Evolutionary conservation across 2,888 invertebrate genomes (phyloP).

Genomic region (Drosophila nigricruria): DNA sequence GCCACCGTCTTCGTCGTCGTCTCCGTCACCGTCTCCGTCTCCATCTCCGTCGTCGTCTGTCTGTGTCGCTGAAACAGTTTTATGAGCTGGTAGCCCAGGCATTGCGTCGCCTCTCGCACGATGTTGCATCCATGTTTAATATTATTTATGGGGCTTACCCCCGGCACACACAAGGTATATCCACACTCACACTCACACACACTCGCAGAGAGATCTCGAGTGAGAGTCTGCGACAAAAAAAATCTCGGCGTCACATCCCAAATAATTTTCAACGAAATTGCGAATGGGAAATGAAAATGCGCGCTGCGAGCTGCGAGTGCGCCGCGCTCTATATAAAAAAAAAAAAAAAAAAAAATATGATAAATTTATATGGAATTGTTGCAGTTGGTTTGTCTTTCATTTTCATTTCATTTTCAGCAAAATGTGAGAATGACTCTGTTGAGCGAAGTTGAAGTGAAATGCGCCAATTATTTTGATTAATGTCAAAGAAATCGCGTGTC

Average conservation of each 20-base stretch:
- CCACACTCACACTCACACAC: conserved; percentile 13
- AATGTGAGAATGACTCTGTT: conserved; percentile 76
- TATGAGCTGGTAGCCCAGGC: conserved; percentile 23
- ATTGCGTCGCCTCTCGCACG: conserved; percentile 40
- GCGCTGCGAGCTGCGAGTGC: too few species aligned
- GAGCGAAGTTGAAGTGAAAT: conserved; percentile 75
- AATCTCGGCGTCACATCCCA: conserved; percentile 81
- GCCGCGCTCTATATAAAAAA: conserved; percentile 8
- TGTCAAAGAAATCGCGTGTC: conserved; percentile 81
- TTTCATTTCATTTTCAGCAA: conserved; percentile 31
- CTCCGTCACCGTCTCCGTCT: neutral
- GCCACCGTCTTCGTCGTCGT: conserved; percentile 16
- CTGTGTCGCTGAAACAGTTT: conserved; percentile 22
- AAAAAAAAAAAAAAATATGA: conserved; percentile 66
- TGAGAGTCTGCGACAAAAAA: conserved; percentile 58
- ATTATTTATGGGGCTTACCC: conserved; percentile 76
- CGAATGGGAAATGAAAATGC: conserved; percentile 38
- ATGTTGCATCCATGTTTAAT: conserved; percentile 75
- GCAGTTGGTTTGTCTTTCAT: conserved; percentile 35
- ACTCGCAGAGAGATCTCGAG: conserved; percentile 47
- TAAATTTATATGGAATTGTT: conserved; percentile 81
- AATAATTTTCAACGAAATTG: conserved; percentile 81
- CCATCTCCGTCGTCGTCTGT: neutral
- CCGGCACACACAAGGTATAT: conserved; percentile 24
- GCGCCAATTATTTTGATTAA: conserved; percentile 81